Evolutionary conservation across 2,113 vertebrate species (phyloP).

Genomic region (Saimiri boliviensis): DNA sequence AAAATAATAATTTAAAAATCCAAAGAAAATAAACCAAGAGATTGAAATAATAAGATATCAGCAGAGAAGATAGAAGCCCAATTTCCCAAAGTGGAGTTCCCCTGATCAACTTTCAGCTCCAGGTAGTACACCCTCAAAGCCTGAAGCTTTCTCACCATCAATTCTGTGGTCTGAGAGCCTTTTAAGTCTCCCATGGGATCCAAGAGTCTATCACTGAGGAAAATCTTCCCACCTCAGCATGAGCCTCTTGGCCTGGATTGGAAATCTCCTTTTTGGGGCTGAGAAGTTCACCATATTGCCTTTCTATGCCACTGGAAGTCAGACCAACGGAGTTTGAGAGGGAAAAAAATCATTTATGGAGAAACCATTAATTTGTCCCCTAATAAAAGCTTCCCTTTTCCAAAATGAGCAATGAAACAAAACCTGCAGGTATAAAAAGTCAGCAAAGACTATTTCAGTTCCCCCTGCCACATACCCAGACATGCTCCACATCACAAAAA

Average conservation of each 20-base stretch:
- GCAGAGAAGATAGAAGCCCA: background rate
- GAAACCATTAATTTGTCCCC: conserved; percentile 79
- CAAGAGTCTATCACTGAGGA: background rate
- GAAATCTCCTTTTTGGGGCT: background rate
- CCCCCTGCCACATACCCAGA: conserved; percentile 72
- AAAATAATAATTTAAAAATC: background rate
- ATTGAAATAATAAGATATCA: background rate
- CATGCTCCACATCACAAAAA: conserved; percentile 81
- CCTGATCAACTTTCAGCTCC: background rate
- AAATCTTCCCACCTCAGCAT: background rate
- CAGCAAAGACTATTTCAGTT: conserved; percentile 83
- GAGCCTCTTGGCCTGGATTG: background rate
- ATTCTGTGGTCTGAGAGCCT: background rate
- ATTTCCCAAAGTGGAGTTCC: background rate
- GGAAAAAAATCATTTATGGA: conserved; percentile 75
- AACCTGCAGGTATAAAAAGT: conserved; percentile 73
- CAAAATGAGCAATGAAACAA: conserved; percentile 73
- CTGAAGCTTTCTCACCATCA: background rate
- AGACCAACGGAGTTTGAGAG: background rate
- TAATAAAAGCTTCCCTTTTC: conserved; percentile 79
- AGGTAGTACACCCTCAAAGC: background rate
- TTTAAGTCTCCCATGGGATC: background rate
- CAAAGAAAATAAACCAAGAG: conserved; percentile 32
- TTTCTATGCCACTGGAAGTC: background rate
- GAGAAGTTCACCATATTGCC: background rate